Evolutionary conservation across 2,888 invertebrate species (phyloP).

Genomic region (Odontocolon sp.): DNA sequence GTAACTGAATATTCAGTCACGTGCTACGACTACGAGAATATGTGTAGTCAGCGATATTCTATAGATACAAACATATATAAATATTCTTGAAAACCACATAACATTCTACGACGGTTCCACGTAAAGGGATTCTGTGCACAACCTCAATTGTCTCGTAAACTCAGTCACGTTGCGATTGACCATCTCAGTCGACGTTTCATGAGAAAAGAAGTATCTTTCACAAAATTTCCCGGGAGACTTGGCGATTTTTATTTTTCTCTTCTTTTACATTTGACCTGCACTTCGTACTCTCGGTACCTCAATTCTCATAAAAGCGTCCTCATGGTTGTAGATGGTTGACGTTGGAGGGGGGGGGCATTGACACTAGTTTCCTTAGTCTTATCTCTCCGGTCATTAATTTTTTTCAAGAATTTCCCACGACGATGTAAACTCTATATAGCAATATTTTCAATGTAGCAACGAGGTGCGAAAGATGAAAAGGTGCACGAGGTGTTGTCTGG

Average conservation of each 20-base stretch:
- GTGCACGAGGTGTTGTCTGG: constrained; percentile 7
- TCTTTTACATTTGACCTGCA: constrained; percentile 3
- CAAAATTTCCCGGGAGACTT: constrained; percentile 36
- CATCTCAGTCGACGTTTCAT: constrained; percentile 26
- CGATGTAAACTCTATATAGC: neutral
- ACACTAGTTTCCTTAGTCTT: neutral
- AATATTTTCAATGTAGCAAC: neutral
- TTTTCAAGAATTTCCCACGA: constrained; percentile 36
- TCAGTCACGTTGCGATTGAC: neutral
- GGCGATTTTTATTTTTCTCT: constrained; percentile 8
- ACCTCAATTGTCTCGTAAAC: constrained; percentile 20
- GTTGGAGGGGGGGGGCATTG: neutral
- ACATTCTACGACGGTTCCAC: neutral
- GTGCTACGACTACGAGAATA: too few relatives aligned
- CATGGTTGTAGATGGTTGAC: neutral
- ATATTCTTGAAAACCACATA: too few relatives aligned
- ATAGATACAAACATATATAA: too few relatives aligned
- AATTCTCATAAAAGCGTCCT: constrained; percentile 35
- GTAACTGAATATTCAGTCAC: too few relatives aligned
- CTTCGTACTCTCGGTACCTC: constrained; percentile 16
- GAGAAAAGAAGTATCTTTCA: constrained; percentile 20
- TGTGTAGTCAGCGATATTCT: too few relatives aligned
- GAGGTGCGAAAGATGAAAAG: constrained; percentile 28
- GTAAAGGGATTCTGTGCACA: neutral
- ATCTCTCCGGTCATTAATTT: constrained; percentile 3